These are phyloP conservation scores for Otocyon megalotis DNA, from an alignment of 2,113 vertebrate genomes.

Conservation along the genomic window DNA sequence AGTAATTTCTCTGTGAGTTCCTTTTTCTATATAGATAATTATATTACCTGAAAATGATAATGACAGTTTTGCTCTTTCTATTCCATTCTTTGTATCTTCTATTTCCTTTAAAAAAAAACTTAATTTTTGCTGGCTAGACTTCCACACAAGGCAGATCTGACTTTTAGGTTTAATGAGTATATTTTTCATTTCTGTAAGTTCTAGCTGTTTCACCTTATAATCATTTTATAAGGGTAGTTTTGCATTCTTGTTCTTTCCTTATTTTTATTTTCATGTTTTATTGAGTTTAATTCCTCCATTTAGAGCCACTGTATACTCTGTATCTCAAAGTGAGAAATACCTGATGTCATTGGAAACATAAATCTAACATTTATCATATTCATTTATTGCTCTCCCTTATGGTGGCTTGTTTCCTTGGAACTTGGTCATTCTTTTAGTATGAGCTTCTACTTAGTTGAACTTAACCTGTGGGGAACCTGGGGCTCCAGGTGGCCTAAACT, in stretches of 20 bases:
- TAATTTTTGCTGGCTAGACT: not conserved
- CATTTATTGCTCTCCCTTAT: not conserved
- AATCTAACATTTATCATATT: not conserved
- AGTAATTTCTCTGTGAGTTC: not conserved
- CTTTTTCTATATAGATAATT: not conserved
- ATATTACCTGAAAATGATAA: not conserved
- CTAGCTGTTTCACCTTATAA: not conserved
- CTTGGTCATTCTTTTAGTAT: not conserved
- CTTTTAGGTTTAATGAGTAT: not conserved
- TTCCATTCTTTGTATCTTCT: not conserved
- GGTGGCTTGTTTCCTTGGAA: not conserved
- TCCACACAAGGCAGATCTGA: not conserved
- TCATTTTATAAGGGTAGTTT: not conserved
- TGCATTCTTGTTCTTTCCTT: not conserved
- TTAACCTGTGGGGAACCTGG: not conserved
- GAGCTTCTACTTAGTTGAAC: not conserved
- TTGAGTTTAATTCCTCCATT: not conserved
- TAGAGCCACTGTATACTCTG: not conserved
- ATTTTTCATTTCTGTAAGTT: not conserved
- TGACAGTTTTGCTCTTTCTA: not conserved
- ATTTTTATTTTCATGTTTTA: not conserved
- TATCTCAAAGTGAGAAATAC: not conserved
- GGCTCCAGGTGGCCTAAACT: not conserved
- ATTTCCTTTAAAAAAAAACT: not conserved
- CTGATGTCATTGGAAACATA: not conserved